These are phyloP conservation scores for Trichomycterus rosablanca DNA, from an alignment of 2,113 vertebrate species.

Conservation along the genomic window DNA sequence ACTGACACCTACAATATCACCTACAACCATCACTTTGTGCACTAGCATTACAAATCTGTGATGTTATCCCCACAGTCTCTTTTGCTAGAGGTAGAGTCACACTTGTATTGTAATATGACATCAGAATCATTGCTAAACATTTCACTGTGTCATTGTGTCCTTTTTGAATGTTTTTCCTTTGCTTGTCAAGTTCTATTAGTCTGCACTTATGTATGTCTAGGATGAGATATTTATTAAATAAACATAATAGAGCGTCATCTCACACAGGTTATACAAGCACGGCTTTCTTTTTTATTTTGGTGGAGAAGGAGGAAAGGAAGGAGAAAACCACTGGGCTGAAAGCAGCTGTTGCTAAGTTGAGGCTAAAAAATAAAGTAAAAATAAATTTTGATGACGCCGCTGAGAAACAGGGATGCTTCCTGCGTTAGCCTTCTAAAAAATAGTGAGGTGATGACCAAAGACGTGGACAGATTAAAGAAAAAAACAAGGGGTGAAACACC, in stretches of 20 bases:
- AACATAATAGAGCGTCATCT: neutral
- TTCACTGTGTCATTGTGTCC: neutral
- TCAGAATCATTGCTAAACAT: too few species aligned
- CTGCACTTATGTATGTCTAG: too few species aligned
- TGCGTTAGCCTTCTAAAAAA: neutral
- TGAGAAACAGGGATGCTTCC: constrained; percentile 4
- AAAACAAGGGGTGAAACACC: neutral
- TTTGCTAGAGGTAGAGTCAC: too few species aligned
- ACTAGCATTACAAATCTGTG: too few species aligned
- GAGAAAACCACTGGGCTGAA: neutral
- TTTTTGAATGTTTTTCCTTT: neutral
- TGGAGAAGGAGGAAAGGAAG: too few species aligned
- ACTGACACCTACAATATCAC: too few species aligned
- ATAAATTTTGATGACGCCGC: constrained; percentile 12
- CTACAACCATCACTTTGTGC: too few species aligned
- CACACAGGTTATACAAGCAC: neutral
- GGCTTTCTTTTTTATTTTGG: neutral
- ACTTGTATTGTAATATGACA: too few species aligned
- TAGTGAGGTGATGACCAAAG: neutral
- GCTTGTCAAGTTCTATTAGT: neutral
- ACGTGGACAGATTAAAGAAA: neutral
- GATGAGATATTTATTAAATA: constrained; percentile 14
- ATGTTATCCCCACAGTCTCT: too few species aligned
- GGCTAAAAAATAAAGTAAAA: constrained; percentile 5
- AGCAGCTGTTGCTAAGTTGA: constrained; percentile 1